phyloP scores from a whole-genome alignment of 2,113 vertebrate genomes.

The Raphicerus campestris region DNA sequence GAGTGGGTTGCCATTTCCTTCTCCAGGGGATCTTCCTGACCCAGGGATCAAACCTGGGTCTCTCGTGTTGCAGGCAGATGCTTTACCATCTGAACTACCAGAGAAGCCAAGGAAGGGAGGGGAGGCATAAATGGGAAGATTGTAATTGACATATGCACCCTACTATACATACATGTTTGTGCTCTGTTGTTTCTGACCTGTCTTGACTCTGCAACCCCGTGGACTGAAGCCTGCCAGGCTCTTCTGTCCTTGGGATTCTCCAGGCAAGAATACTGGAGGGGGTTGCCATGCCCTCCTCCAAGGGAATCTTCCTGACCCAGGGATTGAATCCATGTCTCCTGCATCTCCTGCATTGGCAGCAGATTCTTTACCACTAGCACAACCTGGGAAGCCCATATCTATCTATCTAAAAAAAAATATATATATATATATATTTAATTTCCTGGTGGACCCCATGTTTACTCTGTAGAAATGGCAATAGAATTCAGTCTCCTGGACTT shows the following conservation, averaged over 20 bases:
- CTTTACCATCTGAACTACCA: not conserved
- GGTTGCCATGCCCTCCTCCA: not conserved
- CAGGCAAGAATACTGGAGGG: not conserved
- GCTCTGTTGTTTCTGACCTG: not conserved
- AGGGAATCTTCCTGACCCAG: not conserved
- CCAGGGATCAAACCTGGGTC: not conserved
- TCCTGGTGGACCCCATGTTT: not conserved
- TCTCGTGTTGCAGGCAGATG: rapidly evolving
- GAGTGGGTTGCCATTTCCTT: not conserved
- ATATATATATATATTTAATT: not conserved
- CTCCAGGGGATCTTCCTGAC: not conserved
- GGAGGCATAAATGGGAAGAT: not conserved
- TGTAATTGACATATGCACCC: not conserved
- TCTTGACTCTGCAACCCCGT: not conserved
- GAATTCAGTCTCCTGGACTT: not conserved
- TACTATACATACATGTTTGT: not conserved
- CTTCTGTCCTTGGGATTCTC: not conserved
- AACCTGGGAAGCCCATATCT: not conserved
- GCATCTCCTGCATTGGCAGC: not conserved
- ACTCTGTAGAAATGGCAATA: not conserved
- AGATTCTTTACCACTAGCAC: not conserved
- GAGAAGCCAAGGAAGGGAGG: not conserved
- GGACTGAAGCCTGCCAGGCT: not conserved
- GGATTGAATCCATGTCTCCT: not conserved
- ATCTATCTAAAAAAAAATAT: not conserved